Conservation (phyloP, 2,888 invertebrate genomes). For the Slavum lentiscoides region DNA sequence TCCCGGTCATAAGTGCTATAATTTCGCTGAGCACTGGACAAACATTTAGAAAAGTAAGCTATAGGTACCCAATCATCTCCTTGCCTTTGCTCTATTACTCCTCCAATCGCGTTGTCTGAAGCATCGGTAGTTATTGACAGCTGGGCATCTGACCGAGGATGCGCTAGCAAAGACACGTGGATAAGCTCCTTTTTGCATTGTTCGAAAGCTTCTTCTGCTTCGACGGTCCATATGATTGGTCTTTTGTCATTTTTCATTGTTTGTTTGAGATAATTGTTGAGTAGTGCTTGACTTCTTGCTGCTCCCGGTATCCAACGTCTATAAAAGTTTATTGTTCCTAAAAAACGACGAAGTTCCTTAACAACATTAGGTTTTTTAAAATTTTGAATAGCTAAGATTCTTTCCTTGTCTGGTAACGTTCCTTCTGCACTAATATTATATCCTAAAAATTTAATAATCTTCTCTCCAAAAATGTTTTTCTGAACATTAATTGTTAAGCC, state of each 20-base stretch:
- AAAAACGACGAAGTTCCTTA: conserved; percentile 45
- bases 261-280: conserved; percentile 53
- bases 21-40: conserved; percentile 35
- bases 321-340: conserved; percentile 52
- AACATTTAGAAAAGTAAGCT: conserved; percentile 54
- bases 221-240: conserved; percentile 56
- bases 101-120: conserved; percentile 59
- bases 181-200: conserved; percentile 57
- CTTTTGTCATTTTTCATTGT: conserved; percentile 56
- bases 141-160: conserved; percentile 57
- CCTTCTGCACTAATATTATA: background rate
- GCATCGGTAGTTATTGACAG: conserved; percentile 59
- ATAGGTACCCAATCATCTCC: conserved; percentile 46
- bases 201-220: conserved; percentile 56
- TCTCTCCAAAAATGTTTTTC: conserved; percentile 55
- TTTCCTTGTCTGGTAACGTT: background rate
- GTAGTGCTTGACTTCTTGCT: conserved; percentile 49
- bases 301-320: conserved; percentile 47
- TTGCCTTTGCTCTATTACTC: conserved; percentile 59
- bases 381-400: conserved; percentile 12
- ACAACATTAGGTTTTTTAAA: conserved; percentile 31
- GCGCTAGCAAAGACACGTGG: conserved; percentile 58
- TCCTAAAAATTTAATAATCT: background rate
- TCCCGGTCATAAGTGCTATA: conserved; percentile 54
- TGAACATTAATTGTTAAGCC: conserved; percentile 56